phyloP scores from a whole-genome alignment of 2,888 invertebrate species.

The Sabellastarte sp. region DNA sequence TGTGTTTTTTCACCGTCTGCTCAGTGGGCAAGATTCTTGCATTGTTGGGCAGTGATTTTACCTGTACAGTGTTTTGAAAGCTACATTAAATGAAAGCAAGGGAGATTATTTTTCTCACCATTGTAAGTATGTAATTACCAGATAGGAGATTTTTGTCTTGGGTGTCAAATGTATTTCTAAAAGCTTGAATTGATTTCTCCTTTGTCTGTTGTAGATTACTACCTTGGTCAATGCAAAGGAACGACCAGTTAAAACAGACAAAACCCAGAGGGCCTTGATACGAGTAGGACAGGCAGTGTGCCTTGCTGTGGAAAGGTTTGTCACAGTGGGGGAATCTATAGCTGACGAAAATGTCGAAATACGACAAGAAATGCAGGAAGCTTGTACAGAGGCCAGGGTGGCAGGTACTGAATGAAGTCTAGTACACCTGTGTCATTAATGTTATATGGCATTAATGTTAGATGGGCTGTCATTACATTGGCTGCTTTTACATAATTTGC shows the following conservation, averaged over 20 bases:
- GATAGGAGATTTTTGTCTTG: background rate
- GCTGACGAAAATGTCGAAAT: slow-evolving; percentile 98
- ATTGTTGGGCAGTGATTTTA: too few species aligned
- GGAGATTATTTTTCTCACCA: too few species aligned
- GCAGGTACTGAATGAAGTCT: too few species aligned
- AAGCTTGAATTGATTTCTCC: too few species aligned
- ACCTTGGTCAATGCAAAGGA: slow-evolving; percentile 81
- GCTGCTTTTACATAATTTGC: too few species aligned
- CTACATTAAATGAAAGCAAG: too few species aligned
- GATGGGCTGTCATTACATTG: too few species aligned
- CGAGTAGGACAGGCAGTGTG: slow-evolving; percentile 95
- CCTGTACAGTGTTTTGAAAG: too few species aligned
- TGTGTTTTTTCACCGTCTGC: too few species aligned
- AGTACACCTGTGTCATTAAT: too few species aligned
- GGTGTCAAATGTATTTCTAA: background rate
- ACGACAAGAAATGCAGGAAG: slow-evolving; percentile 95
- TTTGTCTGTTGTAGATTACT: slow-evolving; percentile 70
- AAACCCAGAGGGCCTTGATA: slow-evolving; percentile 70
- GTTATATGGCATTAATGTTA: too few species aligned
- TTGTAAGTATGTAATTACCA: background rate
- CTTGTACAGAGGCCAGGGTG: slow-evolving; percentile 92
- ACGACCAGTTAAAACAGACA: slow-evolving; percentile 63
- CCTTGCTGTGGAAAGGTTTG: slow-evolving; percentile 95
- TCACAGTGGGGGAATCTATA: slow-evolving; percentile 96
- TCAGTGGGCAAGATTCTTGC: too few species aligned